Percentiles rank a stretch among this genome's conserved stretches.
These are phyloP conservation scores for Crotalus viridis DNA, from an alignment of 2,113 vertebrate genomes.

Conservation along the genomic window DNA sequence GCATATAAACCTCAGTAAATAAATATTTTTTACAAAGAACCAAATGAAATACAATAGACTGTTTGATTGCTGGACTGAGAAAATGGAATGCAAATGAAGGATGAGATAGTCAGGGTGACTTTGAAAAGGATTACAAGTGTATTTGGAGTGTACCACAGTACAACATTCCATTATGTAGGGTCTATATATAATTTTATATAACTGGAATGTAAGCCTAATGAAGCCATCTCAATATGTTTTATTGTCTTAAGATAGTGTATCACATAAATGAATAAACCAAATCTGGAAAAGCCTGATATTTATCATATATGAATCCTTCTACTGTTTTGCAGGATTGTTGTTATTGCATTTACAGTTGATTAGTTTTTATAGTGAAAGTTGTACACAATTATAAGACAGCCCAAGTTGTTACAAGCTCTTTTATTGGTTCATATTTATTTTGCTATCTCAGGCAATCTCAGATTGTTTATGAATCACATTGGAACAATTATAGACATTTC, in stretches of 20 bases:
- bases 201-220: neutral
- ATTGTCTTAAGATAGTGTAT: neutral
- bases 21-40: neutral
- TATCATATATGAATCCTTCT: neutral
- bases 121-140: neutral
- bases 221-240: neutral
- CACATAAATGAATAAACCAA: neutral
- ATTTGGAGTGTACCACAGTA: neutral
- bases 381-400: neutral
- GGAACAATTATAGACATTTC: neutral
- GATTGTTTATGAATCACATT: neutral
- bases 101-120: no score
- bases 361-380: neutral
- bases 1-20: neutral
- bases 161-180: neutral
- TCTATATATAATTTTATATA: neutral
- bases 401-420: neutral
- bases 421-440: neutral
- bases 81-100: neutral
- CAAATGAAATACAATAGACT: neutral
- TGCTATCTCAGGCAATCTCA: neutral
- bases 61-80: neutral
- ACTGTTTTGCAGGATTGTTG: neutral
- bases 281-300: neutral
- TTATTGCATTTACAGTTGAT: neutral